Percentiles rank a stretch among this genome's conserved stretches.
These are phyloP conservation scores for Dicrostonyx torquatus DNA, from an alignment of 2,797 vertebrate species.

Conservation along the genomic window DNA sequence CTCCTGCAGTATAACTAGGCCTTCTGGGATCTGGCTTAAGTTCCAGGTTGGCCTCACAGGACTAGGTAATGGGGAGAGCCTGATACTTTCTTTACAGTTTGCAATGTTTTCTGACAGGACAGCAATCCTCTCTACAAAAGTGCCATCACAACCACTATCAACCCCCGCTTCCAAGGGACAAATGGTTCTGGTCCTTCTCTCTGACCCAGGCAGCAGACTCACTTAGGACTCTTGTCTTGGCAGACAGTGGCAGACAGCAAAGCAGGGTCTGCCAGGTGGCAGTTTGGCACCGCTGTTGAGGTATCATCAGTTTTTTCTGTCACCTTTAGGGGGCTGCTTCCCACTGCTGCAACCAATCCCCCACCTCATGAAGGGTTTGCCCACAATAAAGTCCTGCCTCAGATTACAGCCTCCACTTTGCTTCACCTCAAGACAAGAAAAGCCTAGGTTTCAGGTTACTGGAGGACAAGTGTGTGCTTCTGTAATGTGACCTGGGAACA, in stretches of 20 bases:
- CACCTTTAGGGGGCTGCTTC: background rate
- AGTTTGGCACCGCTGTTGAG: no score
- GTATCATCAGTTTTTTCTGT: background rate
- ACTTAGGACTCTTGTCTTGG: background rate
- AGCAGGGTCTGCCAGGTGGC: background rate
- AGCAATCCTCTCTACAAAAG: conserved; percentile 87
- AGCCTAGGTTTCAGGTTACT: background rate
- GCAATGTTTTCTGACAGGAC: conserved; percentile 72
- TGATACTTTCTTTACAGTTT: background rate
- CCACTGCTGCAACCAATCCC: background rate
- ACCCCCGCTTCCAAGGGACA: conserved; percentile 78
- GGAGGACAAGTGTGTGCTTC: background rate
- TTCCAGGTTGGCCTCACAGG: background rate
- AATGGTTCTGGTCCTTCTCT: background rate
- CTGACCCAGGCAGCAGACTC: background rate
- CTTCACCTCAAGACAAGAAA: background rate
- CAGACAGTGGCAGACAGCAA: background rate
- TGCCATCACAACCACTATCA: conserved; percentile 86
- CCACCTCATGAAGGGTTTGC: background rate
- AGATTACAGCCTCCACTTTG: background rate
- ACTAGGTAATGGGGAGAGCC: background rate
- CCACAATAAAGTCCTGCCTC: conserved; percentile 64
- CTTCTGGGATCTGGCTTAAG: background rate
- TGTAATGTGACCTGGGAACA: background rate
- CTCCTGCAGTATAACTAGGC: background rate